Conservation (phyloP, 2,113 vertebrate genomes). For the Paradoxurus hermaphroditus region DNA sequence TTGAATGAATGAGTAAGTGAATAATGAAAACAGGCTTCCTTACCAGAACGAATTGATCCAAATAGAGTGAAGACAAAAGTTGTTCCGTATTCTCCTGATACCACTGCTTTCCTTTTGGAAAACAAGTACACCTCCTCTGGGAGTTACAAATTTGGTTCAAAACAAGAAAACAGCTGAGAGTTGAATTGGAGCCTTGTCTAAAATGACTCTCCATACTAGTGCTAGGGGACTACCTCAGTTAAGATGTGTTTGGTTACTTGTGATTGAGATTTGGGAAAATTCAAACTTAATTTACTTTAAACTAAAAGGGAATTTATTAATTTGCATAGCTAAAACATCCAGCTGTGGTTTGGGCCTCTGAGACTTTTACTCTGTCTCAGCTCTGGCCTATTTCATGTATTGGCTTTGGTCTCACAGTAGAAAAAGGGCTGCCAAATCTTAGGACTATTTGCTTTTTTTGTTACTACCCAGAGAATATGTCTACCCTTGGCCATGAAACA, state of each 20-base stretch:
- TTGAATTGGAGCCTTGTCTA: neutral
- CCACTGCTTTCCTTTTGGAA: neutral
- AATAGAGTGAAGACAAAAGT: neutral
- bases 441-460: neutral
- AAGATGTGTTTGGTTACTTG: constrained; percentile 7
- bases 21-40: neutral
- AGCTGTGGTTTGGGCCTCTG: neutral
- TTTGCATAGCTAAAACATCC: neutral
- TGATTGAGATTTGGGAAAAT: neutral
- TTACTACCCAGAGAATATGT: neutral
- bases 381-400: neutral
- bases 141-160: constrained; percentile 19
- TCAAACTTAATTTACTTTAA: constrained; percentile 5
- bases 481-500: neutral
- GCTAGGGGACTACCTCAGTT: neutral
- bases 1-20: neutral
- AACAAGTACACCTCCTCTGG: neutral
- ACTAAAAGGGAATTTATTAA: neutral
- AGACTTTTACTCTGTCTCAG: neutral
- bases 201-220: neutral
- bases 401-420: neutral
- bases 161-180: constrained; percentile 3
- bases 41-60: neutral
- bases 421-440: neutral
- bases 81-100: neutral